A percentile compares a stretch with the other conserved stretches of the same genome.
These are phyloP conservation scores for Girardinichthys multiradiatus DNA, from an alignment of 2,113 vertebrate species.

Conservation along the genomic window DNA sequence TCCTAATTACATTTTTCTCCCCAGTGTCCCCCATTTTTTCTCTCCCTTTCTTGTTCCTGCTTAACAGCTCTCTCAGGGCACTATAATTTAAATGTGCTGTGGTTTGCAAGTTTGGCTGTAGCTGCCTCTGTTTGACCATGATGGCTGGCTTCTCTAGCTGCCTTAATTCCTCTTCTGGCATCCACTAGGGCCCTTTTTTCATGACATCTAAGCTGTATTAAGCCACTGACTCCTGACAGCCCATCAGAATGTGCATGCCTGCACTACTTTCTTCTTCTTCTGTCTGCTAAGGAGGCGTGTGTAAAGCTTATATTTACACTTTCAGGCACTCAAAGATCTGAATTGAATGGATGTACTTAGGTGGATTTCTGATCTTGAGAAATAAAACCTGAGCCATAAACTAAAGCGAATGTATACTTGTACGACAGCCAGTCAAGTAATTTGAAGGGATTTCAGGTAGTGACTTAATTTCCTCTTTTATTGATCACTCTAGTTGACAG, in stretches of 20 bases:
- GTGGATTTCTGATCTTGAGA: slow-evolving; percentile 64
- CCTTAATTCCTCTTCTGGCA: slow-evolving; percentile 65
- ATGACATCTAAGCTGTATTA: slow-evolving; percentile 70
- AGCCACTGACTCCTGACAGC: slow-evolving; percentile 66
- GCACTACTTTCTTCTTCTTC: slow-evolving; percentile 55
- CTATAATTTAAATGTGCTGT: slow-evolving; percentile 76
- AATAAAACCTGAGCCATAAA: slow-evolving; percentile 43
- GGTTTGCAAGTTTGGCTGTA: slow-evolving; percentile 63
- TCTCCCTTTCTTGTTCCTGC: slow-evolving; percentile 54
- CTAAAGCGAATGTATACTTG: slow-evolving; percentile 48
- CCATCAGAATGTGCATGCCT: slow-evolving; percentile 60
- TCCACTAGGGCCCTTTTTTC: slow-evolving; percentile 48
- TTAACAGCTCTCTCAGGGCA: slow-evolving; percentile 61
- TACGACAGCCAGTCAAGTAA: slow-evolving; percentile 24
- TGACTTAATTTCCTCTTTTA: slow-evolving; percentile 40
- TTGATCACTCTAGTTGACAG: slow-evolving; percentile 61
- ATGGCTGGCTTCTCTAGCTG: slow-evolving; percentile 55
- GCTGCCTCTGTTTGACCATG: slow-evolving; percentile 47
- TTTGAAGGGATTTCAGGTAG: slow-evolving; percentile 32
- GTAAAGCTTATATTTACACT: slow-evolving; percentile 45
- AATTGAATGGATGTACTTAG: slow-evolving; percentile 67
- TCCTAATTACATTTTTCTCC: slow-evolving; percentile 38
- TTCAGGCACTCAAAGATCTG: slow-evolving; percentile 10
- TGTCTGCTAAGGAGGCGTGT: slow-evolving; percentile 56
- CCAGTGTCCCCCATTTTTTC: slow-evolving; percentile 8